Evolutionary conservation across 2,888 invertebrate species (phyloP).

Genomic region (Villa cingulata): DNA sequence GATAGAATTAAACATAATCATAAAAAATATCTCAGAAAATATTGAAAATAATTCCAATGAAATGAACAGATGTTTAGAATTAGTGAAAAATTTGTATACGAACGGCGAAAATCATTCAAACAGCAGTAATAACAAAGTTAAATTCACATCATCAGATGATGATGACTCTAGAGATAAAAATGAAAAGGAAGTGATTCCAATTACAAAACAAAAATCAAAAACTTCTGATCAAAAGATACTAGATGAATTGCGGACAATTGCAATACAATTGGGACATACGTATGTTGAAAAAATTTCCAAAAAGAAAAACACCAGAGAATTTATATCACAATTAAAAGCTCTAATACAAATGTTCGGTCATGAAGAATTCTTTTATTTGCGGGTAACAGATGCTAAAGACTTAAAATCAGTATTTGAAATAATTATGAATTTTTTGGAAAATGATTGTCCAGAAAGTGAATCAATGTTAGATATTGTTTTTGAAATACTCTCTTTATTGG

Average conservation of each 20-base stretch:
- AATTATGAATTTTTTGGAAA: conserved; percentile 19
- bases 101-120: conserved; percentile 24
- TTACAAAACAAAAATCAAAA: conserved; percentile 11
- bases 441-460: conserved; percentile 39
- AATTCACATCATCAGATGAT: conserved; percentile 35
- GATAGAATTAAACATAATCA: conserved; percentile 22
- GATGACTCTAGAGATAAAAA: conserved; percentile 15
- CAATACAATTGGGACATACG: conserved; percentile 25
- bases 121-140: conserved; percentile 40
- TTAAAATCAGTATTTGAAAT: conserved; percentile 22
- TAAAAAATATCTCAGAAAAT: conserved; percentile 16
- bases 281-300: conserved; percentile 44
- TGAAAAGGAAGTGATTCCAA: conserved; percentile 3
- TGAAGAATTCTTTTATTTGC: conserved; percentile 36
- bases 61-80: conserved; percentile 35
- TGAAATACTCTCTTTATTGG: conserved; percentile 42
- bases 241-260: conserved; percentile 24
- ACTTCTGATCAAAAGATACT: conserved; percentile 8
- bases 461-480: conserved; percentile 49
- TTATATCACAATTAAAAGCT: conserved; percentile 40
- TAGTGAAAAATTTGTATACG: conserved; percentile 29
- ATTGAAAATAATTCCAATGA: conserved; percentile 18
- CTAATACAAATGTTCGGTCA: conserved; percentile 45
- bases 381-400: conserved; percentile 29
- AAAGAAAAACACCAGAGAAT: conserved; percentile 36